Percentiles rank a stretch among this genome's conserved stretches.
These are phyloP conservation scores for Agrotis clavis DNA, from an alignment of 2,888 invertebrate species.

Conservation along the genomic window DNA sequence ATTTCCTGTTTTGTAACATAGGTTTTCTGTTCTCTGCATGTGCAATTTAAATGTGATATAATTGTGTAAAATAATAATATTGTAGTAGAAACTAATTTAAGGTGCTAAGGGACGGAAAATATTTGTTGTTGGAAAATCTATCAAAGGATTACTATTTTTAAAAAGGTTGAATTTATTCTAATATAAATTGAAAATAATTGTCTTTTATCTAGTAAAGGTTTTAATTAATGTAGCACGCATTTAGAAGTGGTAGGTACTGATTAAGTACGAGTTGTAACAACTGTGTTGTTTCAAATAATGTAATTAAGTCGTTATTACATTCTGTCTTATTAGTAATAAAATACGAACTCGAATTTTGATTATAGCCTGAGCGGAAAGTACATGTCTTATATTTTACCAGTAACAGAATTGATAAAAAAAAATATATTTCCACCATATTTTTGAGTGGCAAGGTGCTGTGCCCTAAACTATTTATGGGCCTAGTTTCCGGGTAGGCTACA, in stretches of 20 bases:
- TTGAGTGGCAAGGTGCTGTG: conserved; percentile 56
- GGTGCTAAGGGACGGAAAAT: conserved; percentile 86
- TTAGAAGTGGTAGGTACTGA: conserved; percentile 83
- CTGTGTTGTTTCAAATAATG: conserved; percentile 84
- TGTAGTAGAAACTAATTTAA: conserved; percentile 80
- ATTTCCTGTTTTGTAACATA: conserved; percentile 66
- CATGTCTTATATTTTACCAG: conserved; percentile 40
- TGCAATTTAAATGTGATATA: conserved; percentile 90
- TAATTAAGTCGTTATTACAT: conserved; percentile 53
- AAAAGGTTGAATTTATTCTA: conserved; percentile 65
- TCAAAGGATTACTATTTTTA: conserved; percentile 70
- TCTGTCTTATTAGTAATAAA: conserved; percentile 39
- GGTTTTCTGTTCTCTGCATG: conserved; percentile 79
- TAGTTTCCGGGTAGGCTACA: conserved; percentile 58
- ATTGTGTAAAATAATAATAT: conserved; percentile 79
- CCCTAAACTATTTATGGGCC: conserved; percentile 56
- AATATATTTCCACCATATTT: conserved; percentile 27
- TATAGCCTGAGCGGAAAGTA: conserved; percentile 49
- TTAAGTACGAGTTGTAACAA: conserved; percentile 88
- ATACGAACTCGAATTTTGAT: conserved; percentile 48
- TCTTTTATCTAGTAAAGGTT: conserved; percentile 65
- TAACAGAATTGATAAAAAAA: conserved; percentile 23
- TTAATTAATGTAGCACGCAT: conserved; percentile 65
- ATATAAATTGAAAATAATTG: conserved; percentile 64
- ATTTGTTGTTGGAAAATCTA: conserved; percentile 74